A percentile compares a stretch with the other conserved stretches of the same genome.
Evolutionary conservation across 2,888 invertebrate genomes (phyloP).

Genomic region (Drosophila mimica): DNA sequence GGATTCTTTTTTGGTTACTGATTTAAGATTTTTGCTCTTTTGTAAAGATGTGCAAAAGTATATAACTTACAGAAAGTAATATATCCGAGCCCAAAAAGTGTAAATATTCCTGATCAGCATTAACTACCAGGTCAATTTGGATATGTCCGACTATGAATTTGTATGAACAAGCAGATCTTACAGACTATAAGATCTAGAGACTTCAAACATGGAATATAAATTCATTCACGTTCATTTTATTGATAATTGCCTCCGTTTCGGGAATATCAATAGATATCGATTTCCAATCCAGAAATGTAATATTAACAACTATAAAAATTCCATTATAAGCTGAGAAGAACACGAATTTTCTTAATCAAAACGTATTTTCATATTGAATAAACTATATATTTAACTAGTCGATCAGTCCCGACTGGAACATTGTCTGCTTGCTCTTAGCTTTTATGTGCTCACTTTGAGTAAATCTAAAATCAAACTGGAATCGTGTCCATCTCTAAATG

Average conservation of each 20-base stretch:
- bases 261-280: neutral
- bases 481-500: neutral
- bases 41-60: neutral
- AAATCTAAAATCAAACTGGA: neutral
- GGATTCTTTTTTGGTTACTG: too few species aligned
- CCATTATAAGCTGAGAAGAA: neutral
- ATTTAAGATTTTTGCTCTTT: too few species aligned
- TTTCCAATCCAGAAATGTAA: neutral
- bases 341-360: neutral
- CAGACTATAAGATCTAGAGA: neutral
- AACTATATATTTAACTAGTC: neutral
- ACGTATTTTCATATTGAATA: too few species aligned
- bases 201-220: too few species aligned
- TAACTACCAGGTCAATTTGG: neutral
- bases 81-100: neutral
- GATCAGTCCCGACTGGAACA: neutral
- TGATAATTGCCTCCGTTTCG: neutral
- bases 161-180: neutral
- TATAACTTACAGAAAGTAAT: too few species aligned
- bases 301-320: neutral
- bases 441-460: neutral
- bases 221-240: fast-evolving
- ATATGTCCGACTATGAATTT: neutral
- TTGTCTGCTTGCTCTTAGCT: neutral
- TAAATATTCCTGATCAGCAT: neutral